Evolutionary conservation across 2,113 vertebrate genomes (phyloP), one percentile per base, ranked within the genome.

Genomic region (Corythornis madagascariensis): DNA sequence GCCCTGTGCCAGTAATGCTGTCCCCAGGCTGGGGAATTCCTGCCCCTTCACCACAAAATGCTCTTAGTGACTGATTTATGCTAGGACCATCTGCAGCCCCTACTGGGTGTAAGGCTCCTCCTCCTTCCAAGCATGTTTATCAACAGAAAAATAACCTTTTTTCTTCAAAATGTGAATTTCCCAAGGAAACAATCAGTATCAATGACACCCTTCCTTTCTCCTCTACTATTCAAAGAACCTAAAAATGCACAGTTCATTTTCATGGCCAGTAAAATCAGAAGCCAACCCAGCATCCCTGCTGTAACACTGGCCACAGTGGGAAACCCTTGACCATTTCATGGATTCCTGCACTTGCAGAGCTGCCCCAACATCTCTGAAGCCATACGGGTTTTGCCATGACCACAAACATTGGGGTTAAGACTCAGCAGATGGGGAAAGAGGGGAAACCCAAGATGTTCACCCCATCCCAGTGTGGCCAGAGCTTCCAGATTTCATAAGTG

Each of bases 401-500:
- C 6, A 0, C 0, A 0, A 22, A 7, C 29, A n/a, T 29, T 0
- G 3, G 38, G n/a, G 24, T 83, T 61, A 31, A 57, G 16, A 66
- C 42, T 19, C 42, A 15, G 14, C 33, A 52, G 57, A 22, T 40
- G 69, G 19, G 8, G 82, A 47, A 20, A 20, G 47, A 47, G 47
- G 47, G 47, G 47, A 66, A 85, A 40, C 29, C 29, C 55, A 57
- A 66, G 50, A 56, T 0, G 18, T 7, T 70, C 28, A 28, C 20
- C 43, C 56, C 50, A 10, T n/a, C 38, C 24, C 17, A 33, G 7
- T 1, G 21, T 15, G 60, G 24, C 40, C 38, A 33, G 50, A 70
- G 55, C 8, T 50, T 57, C 74, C 24, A 28, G 78, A 47, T 20
- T 31, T 56, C 55, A 11, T 7, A 18, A n/a, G 29, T 56, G 29